Conservation (phyloP, 1,140 invertebrate genomes). For the Brachionus calyciflorus region DNA sequence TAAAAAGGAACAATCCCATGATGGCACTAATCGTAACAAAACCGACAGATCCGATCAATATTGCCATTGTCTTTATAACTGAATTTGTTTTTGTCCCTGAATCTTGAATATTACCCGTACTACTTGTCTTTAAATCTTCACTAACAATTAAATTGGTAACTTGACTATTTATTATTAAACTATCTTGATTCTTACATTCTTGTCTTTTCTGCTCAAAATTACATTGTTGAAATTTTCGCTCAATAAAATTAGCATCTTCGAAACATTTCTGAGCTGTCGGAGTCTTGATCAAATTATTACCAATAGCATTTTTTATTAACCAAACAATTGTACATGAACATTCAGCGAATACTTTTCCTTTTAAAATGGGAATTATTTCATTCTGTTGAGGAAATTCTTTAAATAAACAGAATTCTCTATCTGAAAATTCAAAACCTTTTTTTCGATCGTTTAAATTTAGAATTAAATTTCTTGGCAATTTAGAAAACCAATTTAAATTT, state of each 20-base stretch:
- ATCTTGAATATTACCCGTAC: background rate
- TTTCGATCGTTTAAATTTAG: background rate
- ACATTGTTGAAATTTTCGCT: background rate
- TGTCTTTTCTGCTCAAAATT: background rate
- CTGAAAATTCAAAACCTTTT: background rate
- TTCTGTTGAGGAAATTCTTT: background rate
- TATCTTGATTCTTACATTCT: background rate
- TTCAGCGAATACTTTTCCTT: background rate
- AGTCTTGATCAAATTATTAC: background rate
- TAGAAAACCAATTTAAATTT: background rate
- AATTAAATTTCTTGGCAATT: background rate
- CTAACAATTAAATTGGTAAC: background rate
- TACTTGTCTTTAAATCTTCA: background rate
- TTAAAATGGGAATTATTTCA: background rate
- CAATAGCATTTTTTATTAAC: constrained; percentile 14
- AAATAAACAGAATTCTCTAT: background rate
- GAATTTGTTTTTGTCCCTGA: background rate
- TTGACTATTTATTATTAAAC: background rate
- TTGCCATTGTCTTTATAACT: background rate
- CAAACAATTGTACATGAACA: constrained; percentile 2
- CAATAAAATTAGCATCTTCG: background rate
- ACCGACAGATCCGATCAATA: constrained; percentile 2
- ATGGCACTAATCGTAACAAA: constrained; percentile 25
- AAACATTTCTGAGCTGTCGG: background rate
- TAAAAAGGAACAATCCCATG: constrained; percentile 31